Conservation (phyloP, 1,140 invertebrate species). For the Parasteatoda tepidariorum region DNA sequence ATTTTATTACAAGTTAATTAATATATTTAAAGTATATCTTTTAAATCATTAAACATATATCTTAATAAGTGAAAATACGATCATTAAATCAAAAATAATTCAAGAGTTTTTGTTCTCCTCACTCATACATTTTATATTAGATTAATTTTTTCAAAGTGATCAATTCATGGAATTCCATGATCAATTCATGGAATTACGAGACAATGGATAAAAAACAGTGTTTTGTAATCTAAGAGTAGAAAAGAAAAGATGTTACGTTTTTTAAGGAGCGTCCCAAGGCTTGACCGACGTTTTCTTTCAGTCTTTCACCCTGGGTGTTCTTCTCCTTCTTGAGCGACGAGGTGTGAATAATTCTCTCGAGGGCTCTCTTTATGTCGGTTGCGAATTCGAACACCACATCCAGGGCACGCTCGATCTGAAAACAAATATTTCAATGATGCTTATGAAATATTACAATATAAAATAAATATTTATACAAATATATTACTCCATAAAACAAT, state of each 20-base stretch:
- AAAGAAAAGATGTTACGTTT: constrained; percentile 67
- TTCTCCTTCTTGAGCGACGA: constrained; percentile 59
- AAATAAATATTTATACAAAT: not conserved
- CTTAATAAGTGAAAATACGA: not conserved
- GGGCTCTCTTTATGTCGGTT: constrained; percentile 71
- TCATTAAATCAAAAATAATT: not conserved
- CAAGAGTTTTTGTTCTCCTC: not conserved
- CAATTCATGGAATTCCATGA: not conserved
- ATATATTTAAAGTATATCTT: too few relatives aligned
- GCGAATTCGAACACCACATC: constrained; percentile 71
- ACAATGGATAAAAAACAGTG: too few relatives aligned
- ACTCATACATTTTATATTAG: not conserved
- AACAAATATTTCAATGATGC: too few relatives aligned
- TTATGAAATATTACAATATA: not conserved
- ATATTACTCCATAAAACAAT: not conserved
- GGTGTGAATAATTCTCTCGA: constrained; percentile 72
- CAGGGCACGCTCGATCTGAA: constrained; percentile 72
- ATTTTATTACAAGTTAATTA: too few relatives aligned
- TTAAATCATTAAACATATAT: too few relatives aligned
- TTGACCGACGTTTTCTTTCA: constrained; percentile 66
- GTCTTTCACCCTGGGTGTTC: constrained; percentile 59
- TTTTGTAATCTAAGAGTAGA: not conserved
- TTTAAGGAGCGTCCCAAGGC: constrained; percentile 71
- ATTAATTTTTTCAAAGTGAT: not conserved
- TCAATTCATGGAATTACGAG: too few relatives aligned